Evolutionary conservation across 2,113 vertebrate species (phyloP).

Genomic region (Gulo gulo): DNA sequence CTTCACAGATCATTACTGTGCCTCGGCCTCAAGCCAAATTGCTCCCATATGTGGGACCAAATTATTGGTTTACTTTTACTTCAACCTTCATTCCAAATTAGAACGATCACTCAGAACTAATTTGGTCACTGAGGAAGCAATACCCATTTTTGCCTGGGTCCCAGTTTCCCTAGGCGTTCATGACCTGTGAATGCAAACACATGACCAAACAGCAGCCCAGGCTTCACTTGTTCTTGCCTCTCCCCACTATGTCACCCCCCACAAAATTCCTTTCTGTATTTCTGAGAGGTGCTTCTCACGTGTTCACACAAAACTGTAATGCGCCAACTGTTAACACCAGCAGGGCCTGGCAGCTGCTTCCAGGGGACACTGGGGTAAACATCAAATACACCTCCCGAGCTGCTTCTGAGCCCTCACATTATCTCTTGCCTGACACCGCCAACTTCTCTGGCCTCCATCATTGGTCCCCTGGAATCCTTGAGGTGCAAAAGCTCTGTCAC

Average conservation of each 20-base stretch:
- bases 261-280: background rate
- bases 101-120: background rate
- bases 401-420: background rate
- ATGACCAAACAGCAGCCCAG: background rate
- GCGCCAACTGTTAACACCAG: background rate
- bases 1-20: background rate
- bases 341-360: background rate
- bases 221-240: background rate
- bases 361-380: background rate
- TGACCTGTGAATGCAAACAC: background rate
- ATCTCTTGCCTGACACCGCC: background rate
- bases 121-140: background rate
- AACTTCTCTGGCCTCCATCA: background rate
- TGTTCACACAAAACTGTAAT: background rate
- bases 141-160: background rate
- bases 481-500: background rate
- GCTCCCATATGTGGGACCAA: background rate
- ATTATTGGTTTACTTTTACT: background rate
- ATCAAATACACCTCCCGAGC: background rate
- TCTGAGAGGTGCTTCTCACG: background rate
- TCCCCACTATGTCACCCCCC: background rate
- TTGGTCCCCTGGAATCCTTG: background rate
- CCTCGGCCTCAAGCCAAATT: background rate
- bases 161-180: background rate
- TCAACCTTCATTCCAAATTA: background rate